Conservation (phyloP, 2,888 invertebrate genomes). For the Diadromus collaris region DNA sequence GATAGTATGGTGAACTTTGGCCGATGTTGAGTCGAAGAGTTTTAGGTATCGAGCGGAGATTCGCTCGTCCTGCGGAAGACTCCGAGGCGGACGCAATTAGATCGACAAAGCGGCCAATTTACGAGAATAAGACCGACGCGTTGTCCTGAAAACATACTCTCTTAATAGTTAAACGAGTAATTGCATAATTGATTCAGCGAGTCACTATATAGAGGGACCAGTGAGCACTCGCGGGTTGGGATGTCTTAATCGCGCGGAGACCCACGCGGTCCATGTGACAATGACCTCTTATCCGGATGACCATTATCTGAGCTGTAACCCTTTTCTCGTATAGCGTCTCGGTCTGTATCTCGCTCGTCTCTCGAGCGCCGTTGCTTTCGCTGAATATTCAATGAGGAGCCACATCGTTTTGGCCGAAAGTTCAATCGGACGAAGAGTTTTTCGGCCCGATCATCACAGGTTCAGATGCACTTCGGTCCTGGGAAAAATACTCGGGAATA, state of each 20-base stretch:
- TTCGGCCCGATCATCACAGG: too few relatives aligned
- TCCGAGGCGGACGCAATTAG: conserved; percentile 17
- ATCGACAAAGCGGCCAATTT: conserved; percentile 43
- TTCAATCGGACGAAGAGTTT: too few relatives aligned
- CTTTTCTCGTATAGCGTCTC: not conserved
- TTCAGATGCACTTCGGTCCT: too few relatives aligned
- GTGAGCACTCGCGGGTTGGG: not conserved
- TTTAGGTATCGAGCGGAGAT: conserved; percentile 19
- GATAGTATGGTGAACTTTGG: conserved; percentile 17
- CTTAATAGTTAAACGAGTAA: conserved; percentile 41
- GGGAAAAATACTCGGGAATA: too few relatives aligned
- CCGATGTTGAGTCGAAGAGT: not conserved
- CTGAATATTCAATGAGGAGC: conserved; percentile 22
- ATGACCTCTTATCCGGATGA: conserved; percentile 49
- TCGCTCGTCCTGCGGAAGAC: conserved; percentile 4
- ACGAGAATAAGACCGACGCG: conserved; percentile 39
- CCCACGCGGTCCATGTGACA: conserved; percentile 48
- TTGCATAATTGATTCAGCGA: conserved; percentile 49
- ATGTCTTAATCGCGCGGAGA: conserved; percentile 26
- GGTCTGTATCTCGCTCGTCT: not conserved
- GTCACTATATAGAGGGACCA: not conserved
- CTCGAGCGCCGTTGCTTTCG: not conserved
- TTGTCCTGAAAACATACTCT: conserved; percentile 44
- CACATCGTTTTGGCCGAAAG: not conserved
- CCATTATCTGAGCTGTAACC: not conserved